Evolutionary conservation across 1,140 invertebrate genomes (phyloP).

Genomic region (Panagrolaimus sp.): DNA sequence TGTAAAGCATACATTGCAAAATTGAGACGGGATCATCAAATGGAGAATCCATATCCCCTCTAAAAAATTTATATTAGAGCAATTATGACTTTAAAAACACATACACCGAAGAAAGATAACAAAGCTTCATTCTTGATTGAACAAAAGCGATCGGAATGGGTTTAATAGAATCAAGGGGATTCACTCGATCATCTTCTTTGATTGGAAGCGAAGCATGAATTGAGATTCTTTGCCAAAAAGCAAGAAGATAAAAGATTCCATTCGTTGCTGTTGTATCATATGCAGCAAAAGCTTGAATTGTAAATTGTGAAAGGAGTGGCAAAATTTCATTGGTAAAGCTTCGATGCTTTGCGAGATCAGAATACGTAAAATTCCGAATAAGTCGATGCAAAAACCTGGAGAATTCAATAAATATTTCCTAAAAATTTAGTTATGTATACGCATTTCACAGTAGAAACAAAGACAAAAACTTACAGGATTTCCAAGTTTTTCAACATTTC

Average conservation of each 20-base stretch:
- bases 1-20: neutral
- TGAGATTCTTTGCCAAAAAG: neutral
- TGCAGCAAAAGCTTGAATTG: neutral
- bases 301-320: neutral
- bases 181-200: neutral
- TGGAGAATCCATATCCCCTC: neutral
- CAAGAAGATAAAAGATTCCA: slow-evolving; percentile 9
- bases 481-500: neutral
- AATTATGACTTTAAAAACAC: neutral
- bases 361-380: slow-evolving; percentile 1
- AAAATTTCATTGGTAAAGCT: neutral
- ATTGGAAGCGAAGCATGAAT: neutral
- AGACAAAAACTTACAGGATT: neutral
- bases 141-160: neutral
- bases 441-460: neutral
- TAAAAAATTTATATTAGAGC: neutral
- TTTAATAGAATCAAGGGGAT: slow-evolving; percentile 8
- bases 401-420: slow-evolving; percentile 6
- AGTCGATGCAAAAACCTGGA: neutral
- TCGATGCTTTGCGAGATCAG: slow-evolving; percentile 3
- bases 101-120: neutral
- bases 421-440: neutral
- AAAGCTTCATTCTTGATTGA: neutral
- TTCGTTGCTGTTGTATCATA: slow-evolving; percentile 3
- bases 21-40: slow-evolving; percentile 1